A percentile compares a stretch with the other conserved stretches of the same genome.
phyloP scores from a whole-genome alignment of 2,113 vertebrate species.

The Prolemur simus region DNA sequence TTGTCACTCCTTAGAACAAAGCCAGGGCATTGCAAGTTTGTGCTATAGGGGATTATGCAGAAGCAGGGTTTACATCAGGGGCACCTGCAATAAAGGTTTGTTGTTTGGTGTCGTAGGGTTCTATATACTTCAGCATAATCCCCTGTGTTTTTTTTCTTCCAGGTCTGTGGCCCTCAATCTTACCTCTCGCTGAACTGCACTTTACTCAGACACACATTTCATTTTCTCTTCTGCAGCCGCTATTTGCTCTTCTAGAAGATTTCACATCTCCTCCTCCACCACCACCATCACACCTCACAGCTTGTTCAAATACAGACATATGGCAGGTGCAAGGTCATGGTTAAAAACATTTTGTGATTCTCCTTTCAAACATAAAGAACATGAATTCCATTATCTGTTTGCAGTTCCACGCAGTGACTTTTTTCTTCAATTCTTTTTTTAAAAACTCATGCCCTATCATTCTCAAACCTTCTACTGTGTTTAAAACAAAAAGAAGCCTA shows the following conservation, averaged over 20 bases:
- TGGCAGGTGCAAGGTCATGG: not conserved
- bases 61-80: not conserved
- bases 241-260: not conserved
- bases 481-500: not conserved
- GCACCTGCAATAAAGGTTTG: not conserved
- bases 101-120: accelerated
- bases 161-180: not conserved
- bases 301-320: not conserved
- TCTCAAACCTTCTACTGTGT: not conserved
- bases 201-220: not conserved
- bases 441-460: not conserved
- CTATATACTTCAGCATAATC: not conserved
- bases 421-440: not conserved
- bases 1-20: not conserved
- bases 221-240: not conserved
- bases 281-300: no score
- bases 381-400: not conserved
- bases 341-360: not conserved
- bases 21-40: accelerated
- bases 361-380: not conserved
- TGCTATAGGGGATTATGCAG: not conserved
- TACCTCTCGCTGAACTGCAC: not conserved
- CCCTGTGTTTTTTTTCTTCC: not conserved
- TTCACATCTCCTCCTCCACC: not conserved
- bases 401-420: not conserved